Conservation (phyloP, 2,113 vertebrate species). For the Periophthalmodon schlosseri region DNA sequence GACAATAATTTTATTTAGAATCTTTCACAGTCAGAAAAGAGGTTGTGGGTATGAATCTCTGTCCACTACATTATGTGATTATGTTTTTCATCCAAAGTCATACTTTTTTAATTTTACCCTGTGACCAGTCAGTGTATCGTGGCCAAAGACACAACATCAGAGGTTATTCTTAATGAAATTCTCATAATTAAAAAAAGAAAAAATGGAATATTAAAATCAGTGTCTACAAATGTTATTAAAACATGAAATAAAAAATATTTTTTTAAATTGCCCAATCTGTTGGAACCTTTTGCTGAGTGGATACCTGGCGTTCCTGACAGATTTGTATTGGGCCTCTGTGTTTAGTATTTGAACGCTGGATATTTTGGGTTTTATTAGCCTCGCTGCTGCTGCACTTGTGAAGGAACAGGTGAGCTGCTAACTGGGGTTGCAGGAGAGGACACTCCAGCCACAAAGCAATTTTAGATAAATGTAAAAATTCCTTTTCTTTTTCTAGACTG, state of each 20-base stretch:
- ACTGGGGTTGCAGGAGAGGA: conserved; percentile 39
- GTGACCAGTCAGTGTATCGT: background rate
- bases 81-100: background rate
- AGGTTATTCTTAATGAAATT: background rate
- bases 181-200: background rate
- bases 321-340: background rate
- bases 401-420: conserved; percentile 59
- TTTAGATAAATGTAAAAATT: conserved; percentile 2
- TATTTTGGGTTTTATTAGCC: conserved; percentile 63
- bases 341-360: conserved; percentile 37
- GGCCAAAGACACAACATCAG: background rate
- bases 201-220: background rate
- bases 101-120: background rate
- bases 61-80: background rate
- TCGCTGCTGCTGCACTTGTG: conserved; percentile 40
- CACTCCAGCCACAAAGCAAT: conserved; percentile 19
- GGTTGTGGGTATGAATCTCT: no score
- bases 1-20: background rate
- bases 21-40: background rate
- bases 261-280: background rate
- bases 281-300: background rate
- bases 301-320: background rate
- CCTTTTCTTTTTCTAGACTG: background rate
- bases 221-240: background rate
- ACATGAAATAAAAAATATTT: background rate